These are phyloP conservation scores for Copidosoma floridanum DNA, from an alignment of 1,140 invertebrate species.

Conservation along the genomic window DNA sequence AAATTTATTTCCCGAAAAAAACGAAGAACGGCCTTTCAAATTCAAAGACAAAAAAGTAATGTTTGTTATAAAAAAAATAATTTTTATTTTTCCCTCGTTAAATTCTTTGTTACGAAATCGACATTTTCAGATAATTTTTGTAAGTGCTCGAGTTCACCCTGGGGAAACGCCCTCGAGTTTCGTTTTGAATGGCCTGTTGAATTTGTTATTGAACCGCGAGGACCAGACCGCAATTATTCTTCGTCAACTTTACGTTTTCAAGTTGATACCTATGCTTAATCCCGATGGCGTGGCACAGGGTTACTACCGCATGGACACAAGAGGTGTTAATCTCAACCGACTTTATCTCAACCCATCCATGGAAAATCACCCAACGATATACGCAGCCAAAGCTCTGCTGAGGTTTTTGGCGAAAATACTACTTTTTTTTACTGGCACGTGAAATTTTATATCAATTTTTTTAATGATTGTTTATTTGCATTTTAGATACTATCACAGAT, in stretches of 20 bases:
- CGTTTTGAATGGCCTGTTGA: slow-evolving; percentile 89
- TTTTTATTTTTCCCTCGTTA: neutral
- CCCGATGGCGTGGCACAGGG: slow-evolving; percentile 89
- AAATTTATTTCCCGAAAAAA: slow-evolving; percentile 74
- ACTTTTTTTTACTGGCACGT: slow-evolving; percentile 9
- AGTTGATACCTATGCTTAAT: slow-evolving; percentile 90
- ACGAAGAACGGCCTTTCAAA: slow-evolving; percentile 68
- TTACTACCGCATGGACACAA: slow-evolving; percentile 85
- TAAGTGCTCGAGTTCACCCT: slow-evolving; percentile 89
- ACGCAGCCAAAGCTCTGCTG: slow-evolving; percentile 75
- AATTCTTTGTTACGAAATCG: neutral
- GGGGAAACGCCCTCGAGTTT: slow-evolving; percentile 93
- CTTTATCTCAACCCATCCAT: slow-evolving; percentile 78
- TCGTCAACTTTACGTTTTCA: slow-evolving; percentile 82
- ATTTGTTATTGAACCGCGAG: slow-evolving; percentile 71
- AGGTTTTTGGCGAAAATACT: slow-evolving; percentile 55
- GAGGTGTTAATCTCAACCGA: slow-evolving; percentile 86
- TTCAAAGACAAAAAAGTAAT: slow-evolving; percentile 73
- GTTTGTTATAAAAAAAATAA: slow-evolving; percentile 1
- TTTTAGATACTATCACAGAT: slow-evolving; percentile 60
- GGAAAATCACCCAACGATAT: slow-evolving; percentile 78
- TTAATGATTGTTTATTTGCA: neutral
- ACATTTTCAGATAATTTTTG: slow-evolving; percentile 67
- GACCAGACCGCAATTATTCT: slow-evolving; percentile 73
- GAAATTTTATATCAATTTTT: slow-evolving; percentile 2